A percentile compares a stretch with the other conserved stretches of the same genome.
phyloP scores from a whole-genome alignment of 2,888 invertebrate genomes.

The Xiphydria camelus region DNA sequence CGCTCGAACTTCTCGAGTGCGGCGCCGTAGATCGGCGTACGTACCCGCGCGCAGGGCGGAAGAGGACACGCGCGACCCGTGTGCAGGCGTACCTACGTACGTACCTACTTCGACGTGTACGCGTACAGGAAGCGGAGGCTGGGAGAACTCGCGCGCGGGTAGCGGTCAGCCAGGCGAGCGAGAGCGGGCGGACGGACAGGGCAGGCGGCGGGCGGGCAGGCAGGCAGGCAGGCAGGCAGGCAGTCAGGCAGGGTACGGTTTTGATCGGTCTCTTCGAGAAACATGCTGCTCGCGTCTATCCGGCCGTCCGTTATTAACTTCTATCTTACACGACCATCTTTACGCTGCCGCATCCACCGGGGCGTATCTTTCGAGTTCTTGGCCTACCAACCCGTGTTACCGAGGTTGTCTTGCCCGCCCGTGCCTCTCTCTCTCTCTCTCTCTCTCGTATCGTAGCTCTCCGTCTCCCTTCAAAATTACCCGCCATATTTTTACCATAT shows the following conservation, averaged over 20 bases:
- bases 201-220: slow-evolving; percentile 1
- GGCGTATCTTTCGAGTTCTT: slow-evolving; percentile 22
- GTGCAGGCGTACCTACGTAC: too few species aligned
- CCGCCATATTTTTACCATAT: slow-evolving; percentile 42
- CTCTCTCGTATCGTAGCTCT: slow-evolving; percentile 22
- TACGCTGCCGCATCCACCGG: slow-evolving; percentile 42
- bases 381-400: slow-evolving; percentile 27
- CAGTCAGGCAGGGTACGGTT: slow-evolving; percentile 14
- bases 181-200: not conserved
- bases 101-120: too few species aligned
- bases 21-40: too few species aligned
- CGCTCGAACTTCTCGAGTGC: too few species aligned
- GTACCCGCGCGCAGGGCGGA: too few species aligned
- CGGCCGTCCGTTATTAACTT: slow-evolving; percentile 51
- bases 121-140: slow-evolving; percentile 3
- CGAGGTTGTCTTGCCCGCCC: slow-evolving; percentile 9
- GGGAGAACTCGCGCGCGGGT: too few species aligned
- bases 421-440: slow-evolving; percentile 7
- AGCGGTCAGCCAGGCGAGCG: too few species aligned
- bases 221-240: slow-evolving; percentile 5
- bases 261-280: slow-evolving; percentile 21
- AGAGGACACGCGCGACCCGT: too few species aligned
- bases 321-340: slow-evolving; percentile 52
- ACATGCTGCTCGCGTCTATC: slow-evolving; percentile 36
- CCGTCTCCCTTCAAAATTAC: slow-evolving; percentile 38